Conservation (phyloP, 2,113 vertebrate species). For the Clupea harengus region DNA sequence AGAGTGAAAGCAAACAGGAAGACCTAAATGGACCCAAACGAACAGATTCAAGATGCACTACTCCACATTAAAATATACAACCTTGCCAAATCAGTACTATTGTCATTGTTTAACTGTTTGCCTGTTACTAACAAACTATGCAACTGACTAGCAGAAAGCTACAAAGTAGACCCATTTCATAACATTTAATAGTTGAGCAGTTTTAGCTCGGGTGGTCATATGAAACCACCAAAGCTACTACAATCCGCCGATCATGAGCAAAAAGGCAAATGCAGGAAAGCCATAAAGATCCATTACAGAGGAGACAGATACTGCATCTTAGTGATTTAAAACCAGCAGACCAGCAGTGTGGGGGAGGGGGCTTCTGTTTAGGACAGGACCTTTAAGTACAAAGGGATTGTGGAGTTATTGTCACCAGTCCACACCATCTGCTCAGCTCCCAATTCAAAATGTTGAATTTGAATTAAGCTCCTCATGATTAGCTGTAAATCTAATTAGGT, state of each 20-base stretch:
- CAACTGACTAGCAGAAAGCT: too few species aligned
- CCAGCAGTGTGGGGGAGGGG: conserved; percentile 19
- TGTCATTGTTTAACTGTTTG: too few species aligned
- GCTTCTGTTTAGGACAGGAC: conserved; percentile 31
- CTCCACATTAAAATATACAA: too few species aligned
- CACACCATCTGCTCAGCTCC: conserved; percentile 61
- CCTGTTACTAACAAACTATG: too few species aligned
- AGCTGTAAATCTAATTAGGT: neutral
- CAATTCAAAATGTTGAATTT: conserved; percentile 42
- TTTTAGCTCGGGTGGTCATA: neutral
- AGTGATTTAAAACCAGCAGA: neutral
- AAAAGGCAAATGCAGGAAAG: neutral
- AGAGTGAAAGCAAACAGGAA: neutral
- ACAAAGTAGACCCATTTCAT: too few species aligned
- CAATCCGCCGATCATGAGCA: neutral
- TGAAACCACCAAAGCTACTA: neutral
- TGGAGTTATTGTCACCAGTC: conserved; percentile 52
- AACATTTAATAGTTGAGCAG: too few species aligned
- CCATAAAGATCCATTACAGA: neutral
- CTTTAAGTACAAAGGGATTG: conserved; percentile 61
- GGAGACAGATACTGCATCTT: neutral
- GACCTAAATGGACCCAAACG: neutral
- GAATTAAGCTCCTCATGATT: conserved; percentile 31
- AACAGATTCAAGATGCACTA: too few species aligned
- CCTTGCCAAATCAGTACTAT: too few species aligned